phyloP scores from a whole-genome alignment of 2,797 vertebrate genomes.

The Xenops minutus region DNA sequence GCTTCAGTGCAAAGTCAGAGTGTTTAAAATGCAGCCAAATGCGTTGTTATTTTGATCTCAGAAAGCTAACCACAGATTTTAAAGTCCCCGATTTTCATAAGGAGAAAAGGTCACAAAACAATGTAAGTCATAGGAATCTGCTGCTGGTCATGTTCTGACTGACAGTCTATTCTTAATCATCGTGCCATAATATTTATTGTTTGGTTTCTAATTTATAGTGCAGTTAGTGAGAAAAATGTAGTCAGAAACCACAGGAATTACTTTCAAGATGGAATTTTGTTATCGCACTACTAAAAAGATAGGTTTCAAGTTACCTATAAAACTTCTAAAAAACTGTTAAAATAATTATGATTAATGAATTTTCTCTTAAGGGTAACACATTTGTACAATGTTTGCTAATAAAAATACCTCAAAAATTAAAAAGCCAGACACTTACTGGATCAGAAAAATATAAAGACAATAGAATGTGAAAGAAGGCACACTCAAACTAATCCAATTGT shows the following conservation, averaged over 20 bases:
- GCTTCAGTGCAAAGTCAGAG: not conserved
- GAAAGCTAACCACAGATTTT: not conserved
- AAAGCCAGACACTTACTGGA: not conserved
- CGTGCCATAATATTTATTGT: conserved; percentile 47
- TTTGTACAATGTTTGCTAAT: not conserved
- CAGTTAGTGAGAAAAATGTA: conserved; percentile 6
- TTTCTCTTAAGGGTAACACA: not conserved
- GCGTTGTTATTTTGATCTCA: not conserved
- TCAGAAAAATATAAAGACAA: not conserved
- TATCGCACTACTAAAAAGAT: not conserved
- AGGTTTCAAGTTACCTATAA: not conserved
- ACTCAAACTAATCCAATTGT: not conserved
- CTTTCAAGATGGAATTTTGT: conserved; percentile 27
- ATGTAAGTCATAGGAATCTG: not conserved
- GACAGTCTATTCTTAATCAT: conserved; percentile 23
- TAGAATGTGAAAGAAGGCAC: not conserved
- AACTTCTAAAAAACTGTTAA: not conserved
- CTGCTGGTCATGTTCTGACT: not conserved
- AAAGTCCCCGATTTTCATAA: not conserved
- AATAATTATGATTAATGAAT: not conserved
- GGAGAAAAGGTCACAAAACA: conserved; percentile 17
- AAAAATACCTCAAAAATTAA: not conserved
- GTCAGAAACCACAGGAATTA: conserved; percentile 20
- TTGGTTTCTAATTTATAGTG: not conserved
- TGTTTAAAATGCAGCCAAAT: not conserved